Conservation (phyloP, 2,113 vertebrate genomes). For the Cichladusa arquata region DNA sequence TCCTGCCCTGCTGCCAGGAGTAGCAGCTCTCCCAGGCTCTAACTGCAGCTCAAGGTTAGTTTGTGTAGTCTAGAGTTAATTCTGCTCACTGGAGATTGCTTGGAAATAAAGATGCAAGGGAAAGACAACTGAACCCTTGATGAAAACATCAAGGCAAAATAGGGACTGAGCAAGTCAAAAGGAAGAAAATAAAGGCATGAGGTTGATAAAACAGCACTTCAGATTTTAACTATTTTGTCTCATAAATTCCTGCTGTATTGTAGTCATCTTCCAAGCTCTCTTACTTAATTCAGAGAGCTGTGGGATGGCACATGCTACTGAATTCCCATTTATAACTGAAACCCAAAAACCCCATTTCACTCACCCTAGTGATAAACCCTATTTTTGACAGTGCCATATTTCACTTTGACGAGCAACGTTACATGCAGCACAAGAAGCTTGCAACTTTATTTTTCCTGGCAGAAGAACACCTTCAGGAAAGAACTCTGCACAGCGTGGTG, state of each 20-base stretch:
- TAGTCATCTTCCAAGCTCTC: background rate
- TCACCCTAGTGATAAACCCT: background rate
- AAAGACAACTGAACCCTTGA: background rate
- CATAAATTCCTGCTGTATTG: background rate
- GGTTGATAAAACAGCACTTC: background rate
- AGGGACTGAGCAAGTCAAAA: background rate
- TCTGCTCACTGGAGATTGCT: background rate
- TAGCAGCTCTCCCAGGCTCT: background rate
- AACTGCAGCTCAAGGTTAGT: background rate
- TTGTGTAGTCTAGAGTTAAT: slow-evolving; percentile 17
- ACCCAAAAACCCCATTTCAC: background rate
- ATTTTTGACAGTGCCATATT: background rate
- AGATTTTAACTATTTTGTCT: background rate
- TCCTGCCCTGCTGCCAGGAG: background rate
- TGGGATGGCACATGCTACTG: background rate
- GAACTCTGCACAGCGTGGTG: background rate
- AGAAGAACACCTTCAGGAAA: background rate
- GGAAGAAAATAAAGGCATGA: background rate
- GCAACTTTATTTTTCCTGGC: background rate
- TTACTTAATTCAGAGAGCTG: background rate
- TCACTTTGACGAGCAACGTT: background rate
- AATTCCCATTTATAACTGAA: background rate
- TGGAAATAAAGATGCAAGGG: background rate
- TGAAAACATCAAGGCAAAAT: background rate
- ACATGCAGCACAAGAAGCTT: background rate